phyloP scores from a whole-genome alignment of 1,140 invertebrate genomes.

The Drosophila carrolli region DNA sequence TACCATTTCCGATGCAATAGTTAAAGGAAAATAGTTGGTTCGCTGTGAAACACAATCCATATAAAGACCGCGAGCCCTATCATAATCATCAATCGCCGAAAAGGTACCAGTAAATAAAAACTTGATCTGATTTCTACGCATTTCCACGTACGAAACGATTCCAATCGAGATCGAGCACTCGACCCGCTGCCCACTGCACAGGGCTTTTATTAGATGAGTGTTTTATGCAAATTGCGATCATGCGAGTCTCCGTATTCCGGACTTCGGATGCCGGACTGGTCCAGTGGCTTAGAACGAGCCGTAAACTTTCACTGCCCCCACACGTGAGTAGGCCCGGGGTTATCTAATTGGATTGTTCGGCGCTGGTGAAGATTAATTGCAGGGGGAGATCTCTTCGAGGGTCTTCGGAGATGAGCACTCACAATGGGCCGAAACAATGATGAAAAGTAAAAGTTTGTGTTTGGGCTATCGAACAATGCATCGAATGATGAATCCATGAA shows the following conservation, averaged over 20 bases:
- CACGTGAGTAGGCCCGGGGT: constrained; percentile 27
- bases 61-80: constrained; percentile 1
- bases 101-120: constrained; percentile 3
- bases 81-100: constrained; percentile 4
- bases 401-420: constrained; percentile 30
- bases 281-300: constrained; percentile 67
- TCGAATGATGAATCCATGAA: constrained; percentile 67
- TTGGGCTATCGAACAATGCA: constrained; percentile 59
- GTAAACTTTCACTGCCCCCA: constrained; percentile 70
- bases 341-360: constrained; percentile 66
- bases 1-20: constrained; percentile 12
- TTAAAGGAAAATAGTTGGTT: background rate
- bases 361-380: constrained; percentile 68
- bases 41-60: background rate
- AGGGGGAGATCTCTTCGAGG: constrained; percentile 55
- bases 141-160: constrained; percentile 16
- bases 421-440: constrained; percentile 54
- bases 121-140: constrained; percentile 54
- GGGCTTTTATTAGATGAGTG: constrained; percentile 16
- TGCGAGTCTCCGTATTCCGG: constrained; percentile 1
- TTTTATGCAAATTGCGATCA: constrained; percentile 66
- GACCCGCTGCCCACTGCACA: constrained; percentile 23
- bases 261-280: constrained; percentile 5
- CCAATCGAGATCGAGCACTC: constrained; percentile 15
- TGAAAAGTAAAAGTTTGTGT: constrained; percentile 77